Evolutionary conservation across 2,888 invertebrate genomes (phyloP), one percentile per base, ranked within the genome.

Genomic region (Ditula angustiorana): DNA sequence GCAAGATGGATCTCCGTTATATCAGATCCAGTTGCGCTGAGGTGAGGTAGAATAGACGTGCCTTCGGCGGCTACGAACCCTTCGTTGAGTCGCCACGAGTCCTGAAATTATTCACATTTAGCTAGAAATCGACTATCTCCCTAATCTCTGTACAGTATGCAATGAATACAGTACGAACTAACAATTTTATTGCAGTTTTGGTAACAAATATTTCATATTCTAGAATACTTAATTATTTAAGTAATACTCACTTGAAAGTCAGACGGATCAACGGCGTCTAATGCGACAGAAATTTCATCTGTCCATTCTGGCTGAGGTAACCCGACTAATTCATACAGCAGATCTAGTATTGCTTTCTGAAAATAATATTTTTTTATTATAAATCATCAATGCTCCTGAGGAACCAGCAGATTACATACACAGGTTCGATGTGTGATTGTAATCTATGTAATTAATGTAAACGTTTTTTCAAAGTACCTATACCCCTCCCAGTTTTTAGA

Each of bases 61-160:
- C 98, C 98, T 91, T 99, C 99, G 63, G 97, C 96, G 11, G 97
- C 98, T n/a, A 99, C 96, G 83, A 99, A 99, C 33, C 98, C 99
- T 84, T 98, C 98, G 74, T 96, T 96, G 24, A 99, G 89, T 74
- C 97, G 95, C 98, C 98, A 99, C 0, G 96, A 94, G 71, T 98
- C 97, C 85, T 95, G 66, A 71, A 33, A 33, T 47, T 1, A 11
- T 11, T 41, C 16, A 11, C 11, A 44, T 44, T 24, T 58, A 33
- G 24, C 26, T 13, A 23, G 1, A 46, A 7, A n/a, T 11, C 4
- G 5, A 23, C n/a, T n/a, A n/a, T n/a, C n/a, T n/a, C n/a, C n/a
- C n/a, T n/a, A n/a, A n/a, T n/a, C n/a, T n/a, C n/a, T n/a, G n/a
- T n/a, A n/a, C n/a, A n/a, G n/a, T n/a, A n/a, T n/a, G n/a, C n/a